Evolutionary conservation across 2,888 invertebrate genomes (phyloP).

Genomic region (Orthonevra nobilis): DNA sequence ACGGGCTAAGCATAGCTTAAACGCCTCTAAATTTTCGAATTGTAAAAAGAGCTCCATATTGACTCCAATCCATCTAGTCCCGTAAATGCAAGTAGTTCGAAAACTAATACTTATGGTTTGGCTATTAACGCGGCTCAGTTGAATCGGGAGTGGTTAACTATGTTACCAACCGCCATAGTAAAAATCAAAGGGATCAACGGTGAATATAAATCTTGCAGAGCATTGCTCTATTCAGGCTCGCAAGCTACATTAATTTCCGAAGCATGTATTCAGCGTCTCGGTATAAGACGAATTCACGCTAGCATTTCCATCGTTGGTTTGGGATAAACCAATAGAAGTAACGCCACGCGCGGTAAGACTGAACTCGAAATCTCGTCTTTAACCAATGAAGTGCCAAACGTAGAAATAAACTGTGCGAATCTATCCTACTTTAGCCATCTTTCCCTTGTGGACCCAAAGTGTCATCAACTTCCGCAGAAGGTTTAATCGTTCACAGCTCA

Average conservation of each 20-base stretch:
- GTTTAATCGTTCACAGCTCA: slow-evolving; percentile 6
- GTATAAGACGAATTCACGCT: slow-evolving; percentile 16
- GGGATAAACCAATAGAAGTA: neutral
- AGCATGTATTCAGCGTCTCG: neutral
- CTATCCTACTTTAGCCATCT: slow-evolving; percentile 4
- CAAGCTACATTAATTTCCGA: slow-evolving; percentile 33
- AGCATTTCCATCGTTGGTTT: too few species aligned
- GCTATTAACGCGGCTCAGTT: too few species aligned
- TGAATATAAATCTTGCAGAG: slow-evolving; percentile 11
- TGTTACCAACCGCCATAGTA: slow-evolving; percentile 17
- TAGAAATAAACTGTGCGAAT: neutral
- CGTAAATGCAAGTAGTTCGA: too few species aligned
- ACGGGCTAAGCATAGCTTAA: neutral
- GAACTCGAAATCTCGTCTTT: neutral
- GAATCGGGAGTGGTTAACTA: neutral
- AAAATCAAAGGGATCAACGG: neutral
- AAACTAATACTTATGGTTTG: neutral
- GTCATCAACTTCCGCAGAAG: neutral
- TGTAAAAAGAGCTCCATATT: slow-evolving; percentile 14
- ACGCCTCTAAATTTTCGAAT: slow-evolving; percentile 3
- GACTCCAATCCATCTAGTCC: too few species aligned
- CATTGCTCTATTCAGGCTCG: slow-evolving; percentile 21
- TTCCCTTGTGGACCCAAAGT: slow-evolving; percentile 10
- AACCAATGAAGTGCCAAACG: slow-evolving; percentile 5
- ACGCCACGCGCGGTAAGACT: slow-evolving; percentile 14